phyloP scores from a whole-genome alignment of 2,888 invertebrate genomes.

The Agrochola litura region DNA sequence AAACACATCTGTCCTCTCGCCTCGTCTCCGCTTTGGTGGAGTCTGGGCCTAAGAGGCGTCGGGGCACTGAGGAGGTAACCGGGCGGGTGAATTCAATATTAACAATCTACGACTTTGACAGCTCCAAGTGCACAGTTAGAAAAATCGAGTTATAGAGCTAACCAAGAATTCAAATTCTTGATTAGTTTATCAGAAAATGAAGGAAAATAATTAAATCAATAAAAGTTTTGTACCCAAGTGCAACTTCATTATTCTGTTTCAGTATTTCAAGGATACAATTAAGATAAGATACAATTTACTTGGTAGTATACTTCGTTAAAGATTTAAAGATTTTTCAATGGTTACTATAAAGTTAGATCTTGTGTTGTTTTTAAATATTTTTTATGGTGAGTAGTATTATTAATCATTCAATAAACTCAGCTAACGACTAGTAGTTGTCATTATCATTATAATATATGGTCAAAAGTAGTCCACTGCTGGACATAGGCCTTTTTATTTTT shows the following conservation, averaged over 20 bases:
- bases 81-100: too few relatives aligned
- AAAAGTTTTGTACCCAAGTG: slow-evolving; percentile 18
- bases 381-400: slow-evolving; percentile 46
- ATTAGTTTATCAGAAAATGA: slow-evolving; percentile 29
- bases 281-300: slow-evolving; percentile 4
- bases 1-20: too few relatives aligned
- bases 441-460: background rate
- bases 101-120: too few relatives aligned
- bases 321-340: slow-evolving; percentile 28
- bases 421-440: background rate
- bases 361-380: slow-evolving; percentile 43
- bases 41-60: too few relatives aligned
- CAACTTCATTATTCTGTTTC: slow-evolving; percentile 29
- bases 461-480: background rate
- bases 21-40: too few relatives aligned
- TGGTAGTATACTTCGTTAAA: background rate
- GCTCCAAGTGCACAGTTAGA: too few relatives aligned
- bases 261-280: slow-evolving; percentile 25
- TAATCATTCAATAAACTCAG: background rate
- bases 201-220: slow-evolving; percentile 36
- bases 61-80: too few relatives aligned
- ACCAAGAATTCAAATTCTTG: background rate
- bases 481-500: too few relatives aligned
- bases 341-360: slow-evolving; percentile 16
- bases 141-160: background rate